A percentile compares a stretch with the other conserved stretches of the same genome.
These are phyloP conservation scores for Aporrectodea caliginosa DNA, from an alignment of 1,140 invertebrate genomes.

Conservation along the genomic window DNA sequence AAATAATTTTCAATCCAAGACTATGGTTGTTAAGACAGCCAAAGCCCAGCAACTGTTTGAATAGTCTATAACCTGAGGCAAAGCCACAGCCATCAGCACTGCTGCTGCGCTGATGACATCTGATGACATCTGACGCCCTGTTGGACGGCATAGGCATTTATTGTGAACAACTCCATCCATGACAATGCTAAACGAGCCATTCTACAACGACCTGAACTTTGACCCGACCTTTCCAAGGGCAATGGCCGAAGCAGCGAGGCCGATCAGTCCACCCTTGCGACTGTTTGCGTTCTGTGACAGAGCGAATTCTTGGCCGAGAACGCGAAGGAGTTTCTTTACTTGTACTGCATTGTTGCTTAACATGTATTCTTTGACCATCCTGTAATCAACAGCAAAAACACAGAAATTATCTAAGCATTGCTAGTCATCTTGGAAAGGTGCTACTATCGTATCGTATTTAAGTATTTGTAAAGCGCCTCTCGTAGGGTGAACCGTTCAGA, in stretches of 20 bases:
- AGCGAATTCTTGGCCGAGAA: conserved; percentile 86
- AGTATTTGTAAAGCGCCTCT: no score
- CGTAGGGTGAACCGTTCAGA: no score
- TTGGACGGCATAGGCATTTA: neutral
- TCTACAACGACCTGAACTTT: conserved; percentile 1
- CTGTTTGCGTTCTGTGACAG: conserved; percentile 84
- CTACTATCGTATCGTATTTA: no score
- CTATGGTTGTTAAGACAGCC: no score
- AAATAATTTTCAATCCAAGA: no score
- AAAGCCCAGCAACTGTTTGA: no score
- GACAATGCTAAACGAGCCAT: neutral
- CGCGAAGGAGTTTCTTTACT: conserved; percentile 75
- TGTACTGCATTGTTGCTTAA: conserved; percentile 74
- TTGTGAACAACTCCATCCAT: neutral
- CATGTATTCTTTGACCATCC: conserved; percentile 91
- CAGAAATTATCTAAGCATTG: no score
- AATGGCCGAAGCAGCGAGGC: conserved; percentile 91
- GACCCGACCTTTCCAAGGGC: conserved; percentile 81
- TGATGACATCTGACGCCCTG: no score
- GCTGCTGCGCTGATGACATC: no score
- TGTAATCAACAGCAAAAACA: conserved; percentile 62
- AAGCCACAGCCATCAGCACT: no score
- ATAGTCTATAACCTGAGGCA: no score
- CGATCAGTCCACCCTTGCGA: conserved; percentile 93
- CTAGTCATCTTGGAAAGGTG: no score